phyloP scores from a whole-genome alignment of 1,140 invertebrate genomes.

The Atta colombica region DNA sequence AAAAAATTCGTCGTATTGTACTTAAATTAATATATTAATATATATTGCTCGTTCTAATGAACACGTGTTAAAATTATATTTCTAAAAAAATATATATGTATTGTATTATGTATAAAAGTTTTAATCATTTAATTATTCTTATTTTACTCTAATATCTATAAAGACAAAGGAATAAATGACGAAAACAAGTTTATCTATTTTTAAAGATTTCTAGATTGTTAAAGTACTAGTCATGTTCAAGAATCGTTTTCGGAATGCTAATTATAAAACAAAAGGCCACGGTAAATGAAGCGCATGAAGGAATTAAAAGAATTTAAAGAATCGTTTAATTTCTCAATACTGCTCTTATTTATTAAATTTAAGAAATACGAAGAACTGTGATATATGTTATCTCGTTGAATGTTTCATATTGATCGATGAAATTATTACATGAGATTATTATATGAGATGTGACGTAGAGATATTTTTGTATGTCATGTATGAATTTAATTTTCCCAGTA shows the following conservation, averaged over 20 bases:
- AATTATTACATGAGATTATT: not conserved
- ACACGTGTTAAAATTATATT: not conserved
- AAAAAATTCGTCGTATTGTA: not conserved
- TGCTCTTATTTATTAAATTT: not conserved
- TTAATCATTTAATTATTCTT: not conserved
- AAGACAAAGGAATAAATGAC: not conserved
- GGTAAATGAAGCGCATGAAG: not conserved
- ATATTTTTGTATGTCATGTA: not conserved
- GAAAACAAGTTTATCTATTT: not conserved
- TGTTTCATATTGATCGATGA: not conserved
- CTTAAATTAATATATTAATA: not conserved
- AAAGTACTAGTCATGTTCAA: not conserved
- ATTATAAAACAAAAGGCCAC: not conserved
- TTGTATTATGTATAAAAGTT: no score
- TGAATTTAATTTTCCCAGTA: not conserved
- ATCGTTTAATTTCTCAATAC: not conserved
- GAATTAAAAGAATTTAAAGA: not conserved
- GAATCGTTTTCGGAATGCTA: not conserved
- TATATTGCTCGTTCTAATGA: not conserved
- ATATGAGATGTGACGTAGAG: not conserved
- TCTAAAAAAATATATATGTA: not conserved
- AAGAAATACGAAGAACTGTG: not conserved
- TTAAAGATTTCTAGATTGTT: not conserved
- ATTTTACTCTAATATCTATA: not conserved
- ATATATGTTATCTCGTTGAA: not conserved